phyloP scores from a whole-genome alignment of 2,888 invertebrate species.

The Cataglyphis altisquamis region DNA sequence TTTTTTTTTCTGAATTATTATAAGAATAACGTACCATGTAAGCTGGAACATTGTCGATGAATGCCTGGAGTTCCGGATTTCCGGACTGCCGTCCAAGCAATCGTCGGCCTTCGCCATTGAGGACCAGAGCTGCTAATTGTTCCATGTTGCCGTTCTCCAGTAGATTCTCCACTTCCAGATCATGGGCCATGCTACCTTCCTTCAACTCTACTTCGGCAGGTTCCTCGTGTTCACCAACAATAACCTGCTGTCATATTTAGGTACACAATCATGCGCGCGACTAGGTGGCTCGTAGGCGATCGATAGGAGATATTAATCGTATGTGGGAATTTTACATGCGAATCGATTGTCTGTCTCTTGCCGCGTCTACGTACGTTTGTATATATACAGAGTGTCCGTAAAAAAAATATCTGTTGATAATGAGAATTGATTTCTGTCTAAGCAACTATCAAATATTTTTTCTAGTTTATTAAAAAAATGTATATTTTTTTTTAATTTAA shows the following conservation, averaged over 20 bases:
- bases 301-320: constrained; percentile 79
- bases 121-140: constrained; percentile 94
- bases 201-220: constrained; percentile 78
- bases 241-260: constrained; percentile 77
- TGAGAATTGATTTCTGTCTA: neutral
- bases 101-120: constrained; percentile 95
- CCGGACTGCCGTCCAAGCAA: constrained; percentile 90
- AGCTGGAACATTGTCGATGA: constrained; percentile 94
- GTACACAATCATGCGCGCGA: constrained; percentile 70
- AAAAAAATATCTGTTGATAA: neutral
- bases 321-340: constrained; percentile 70
- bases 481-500: constrained; percentile 12
- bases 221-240: constrained; percentile 80
- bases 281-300: constrained; percentile 63
- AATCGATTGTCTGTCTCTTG: constrained; percentile 74
- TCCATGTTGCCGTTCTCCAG: constrained; percentile 94
- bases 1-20: neutral
- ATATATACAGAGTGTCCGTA: constrained; percentile 22
- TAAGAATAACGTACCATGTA: constrained; percentile 91
- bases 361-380: constrained; percentile 42
- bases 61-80: constrained; percentile 94
- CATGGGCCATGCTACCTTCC: constrained; percentile 83
- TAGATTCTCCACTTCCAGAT: constrained; percentile 90
- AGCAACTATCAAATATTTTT: neutral
- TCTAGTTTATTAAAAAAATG: constrained; percentile 12